Evolutionary conservation across 2,888 invertebrate genomes (phyloP).

Genomic region (Baronia brevicornis): DNA sequence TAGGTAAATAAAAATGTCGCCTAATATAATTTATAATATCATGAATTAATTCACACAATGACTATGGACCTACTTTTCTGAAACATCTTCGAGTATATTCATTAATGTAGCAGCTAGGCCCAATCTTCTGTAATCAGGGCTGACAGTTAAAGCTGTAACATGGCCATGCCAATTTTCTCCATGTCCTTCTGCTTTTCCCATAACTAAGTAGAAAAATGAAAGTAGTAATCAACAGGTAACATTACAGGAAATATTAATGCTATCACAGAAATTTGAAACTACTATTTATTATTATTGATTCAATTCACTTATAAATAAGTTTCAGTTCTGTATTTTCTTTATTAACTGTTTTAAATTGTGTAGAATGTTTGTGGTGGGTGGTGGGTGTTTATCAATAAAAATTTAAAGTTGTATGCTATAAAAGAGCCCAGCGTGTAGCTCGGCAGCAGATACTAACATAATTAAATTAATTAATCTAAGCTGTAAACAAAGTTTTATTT

Average conservation of each 20-base stretch:
- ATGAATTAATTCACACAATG: neutral
- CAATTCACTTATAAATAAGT: neutral
- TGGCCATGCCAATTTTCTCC: constrained; percentile 99
- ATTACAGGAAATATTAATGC: too few species aligned
- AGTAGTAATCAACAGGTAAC: too few species aligned
- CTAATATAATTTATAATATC: too few species aligned
- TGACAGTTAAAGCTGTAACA: constrained; percentile 97
- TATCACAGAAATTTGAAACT: neutral
- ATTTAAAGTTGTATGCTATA: too few species aligned
- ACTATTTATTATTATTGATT: neutral
- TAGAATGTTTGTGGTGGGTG: too few species aligned
- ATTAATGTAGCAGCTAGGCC: constrained; percentile 95
- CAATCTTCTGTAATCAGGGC: constrained; percentile 93
- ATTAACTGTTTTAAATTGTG: too few species aligned
- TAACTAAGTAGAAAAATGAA: constrained; percentile 80
- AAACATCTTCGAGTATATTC: constrained; percentile 95
- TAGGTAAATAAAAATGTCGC: too few species aligned
- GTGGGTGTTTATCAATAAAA: too few species aligned
- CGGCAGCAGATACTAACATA: too few species aligned
- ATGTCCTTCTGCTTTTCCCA: constrained; percentile 99
- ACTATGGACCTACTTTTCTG: constrained; percentile 83
- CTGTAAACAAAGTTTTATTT: too few species aligned
- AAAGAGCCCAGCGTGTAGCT: too few species aligned
- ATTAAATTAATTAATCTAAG: too few species aligned
- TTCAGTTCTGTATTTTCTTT: neutral